These are phyloP conservation scores for Cosmorhoe ocellata DNA, from an alignment of 2,888 invertebrate species.

Conservation along the genomic window DNA sequence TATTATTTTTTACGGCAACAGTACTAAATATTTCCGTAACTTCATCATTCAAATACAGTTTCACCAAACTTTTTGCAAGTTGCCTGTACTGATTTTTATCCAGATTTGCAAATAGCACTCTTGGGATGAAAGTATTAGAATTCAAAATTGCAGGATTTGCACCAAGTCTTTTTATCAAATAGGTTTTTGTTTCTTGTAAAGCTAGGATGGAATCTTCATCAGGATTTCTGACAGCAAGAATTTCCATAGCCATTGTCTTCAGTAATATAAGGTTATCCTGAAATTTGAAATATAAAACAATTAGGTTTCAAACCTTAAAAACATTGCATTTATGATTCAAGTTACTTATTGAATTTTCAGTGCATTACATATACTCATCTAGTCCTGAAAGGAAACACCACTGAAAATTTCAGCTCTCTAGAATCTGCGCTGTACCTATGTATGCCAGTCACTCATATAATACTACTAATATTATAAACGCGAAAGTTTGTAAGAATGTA, in stretches of 20 bases:
- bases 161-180: constrained; percentile 58
- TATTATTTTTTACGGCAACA: constrained; percentile 53
- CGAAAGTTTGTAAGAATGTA: no score
- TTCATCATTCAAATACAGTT: constrained; percentile 45
- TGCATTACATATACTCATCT: no score
- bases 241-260: constrained; percentile 57
- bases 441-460: no score
- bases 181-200: constrained; percentile 47
- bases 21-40: constrained; percentile 47
- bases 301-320: no score
- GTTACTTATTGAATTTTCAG: no score
- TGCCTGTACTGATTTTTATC: constrained; percentile 54
- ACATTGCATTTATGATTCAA: no score
- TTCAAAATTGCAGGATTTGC: constrained; percentile 44
- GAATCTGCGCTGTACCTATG: no score
- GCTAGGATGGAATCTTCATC: constrained; percentile 30
- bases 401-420: no score
- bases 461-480: no score
- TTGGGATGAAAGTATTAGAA: constrained; percentile 47
- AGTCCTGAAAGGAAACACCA: no score
- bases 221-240: constrained; percentile 40
- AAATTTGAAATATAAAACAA: constrained; percentile 27
- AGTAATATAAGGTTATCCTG: constrained; percentile 64
- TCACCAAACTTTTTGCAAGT: constrained; percentile 59
- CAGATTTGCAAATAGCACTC: constrained; percentile 57